Percentiles rank a stretch among this genome's conserved stretches.
Conservation (phyloP, 1,140 invertebrate genomes). For the Alviniconcha marisindica region DNA sequence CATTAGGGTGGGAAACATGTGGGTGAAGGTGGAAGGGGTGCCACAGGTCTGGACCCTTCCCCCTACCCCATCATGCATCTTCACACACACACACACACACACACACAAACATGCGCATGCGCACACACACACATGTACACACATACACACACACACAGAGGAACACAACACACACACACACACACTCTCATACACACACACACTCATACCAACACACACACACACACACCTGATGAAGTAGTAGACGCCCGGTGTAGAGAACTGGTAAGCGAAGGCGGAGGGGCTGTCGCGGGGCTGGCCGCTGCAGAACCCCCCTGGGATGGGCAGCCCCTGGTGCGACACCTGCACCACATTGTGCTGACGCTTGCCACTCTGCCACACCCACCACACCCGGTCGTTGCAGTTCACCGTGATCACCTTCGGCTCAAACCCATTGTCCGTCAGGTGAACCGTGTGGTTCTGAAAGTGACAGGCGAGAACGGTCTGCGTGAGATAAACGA, state of each 20-base stretch:
- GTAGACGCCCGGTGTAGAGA: constrained; percentile 71
- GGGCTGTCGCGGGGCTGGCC: constrained; percentile 72
- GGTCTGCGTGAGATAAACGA: no score
- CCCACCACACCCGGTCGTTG: constrained; percentile 76
- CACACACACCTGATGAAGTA: constrained; percentile 69
- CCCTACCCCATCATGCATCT: background rate
- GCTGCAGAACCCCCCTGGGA: constrained; percentile 73
- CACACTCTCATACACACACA: background rate
- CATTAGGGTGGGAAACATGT: no score
- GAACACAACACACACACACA: background rate
- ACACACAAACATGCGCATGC: background rate
- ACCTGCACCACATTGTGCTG: constrained; percentile 76
- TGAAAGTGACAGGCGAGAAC: no score
- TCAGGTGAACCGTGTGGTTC: constrained; percentile 75
- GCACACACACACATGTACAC: background rate
- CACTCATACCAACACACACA: background rate
- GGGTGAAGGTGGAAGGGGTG: no score
- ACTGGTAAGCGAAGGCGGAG: constrained; percentile 74
- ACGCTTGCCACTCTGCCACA: constrained; percentile 74
- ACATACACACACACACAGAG: constrained; percentile 2
- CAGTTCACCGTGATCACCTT: constrained; percentile 72
- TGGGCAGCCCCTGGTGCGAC: constrained; percentile 69
- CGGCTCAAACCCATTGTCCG: constrained; percentile 74
- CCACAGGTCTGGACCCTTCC: no score
- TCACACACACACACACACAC: background rate